Conservation (phyloP, 92 coral and sea anemone genomes). For the Epizoanthus scotinus region DNA sequence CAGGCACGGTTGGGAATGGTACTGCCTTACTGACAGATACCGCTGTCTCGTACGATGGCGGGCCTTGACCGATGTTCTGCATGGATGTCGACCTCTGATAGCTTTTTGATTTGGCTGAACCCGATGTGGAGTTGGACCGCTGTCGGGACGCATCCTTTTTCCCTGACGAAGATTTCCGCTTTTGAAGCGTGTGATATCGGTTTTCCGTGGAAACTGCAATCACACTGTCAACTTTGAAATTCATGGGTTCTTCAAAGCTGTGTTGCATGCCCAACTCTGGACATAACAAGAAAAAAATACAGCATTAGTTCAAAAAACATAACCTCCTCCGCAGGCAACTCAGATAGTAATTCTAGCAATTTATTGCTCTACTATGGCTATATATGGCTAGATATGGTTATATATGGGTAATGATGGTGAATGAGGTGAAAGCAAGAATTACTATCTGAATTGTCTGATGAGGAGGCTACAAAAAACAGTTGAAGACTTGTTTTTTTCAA, state of each 20-base stretch:
- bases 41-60: conserved; percentile 63
- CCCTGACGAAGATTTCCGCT: conserved; percentile 63
- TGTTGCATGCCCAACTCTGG: conserved; percentile 76
- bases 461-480: too few relatives aligned
- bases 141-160: conserved; percentile 48
- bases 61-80: conserved; percentile 64
- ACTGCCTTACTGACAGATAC: conserved; percentile 66
- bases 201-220: conserved; percentile 91
- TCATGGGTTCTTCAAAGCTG: conserved; percentile 77
- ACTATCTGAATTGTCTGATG: too few relatives aligned
- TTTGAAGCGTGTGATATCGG: conserved; percentile 79
- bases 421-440: too few relatives aligned
- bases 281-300: background rate
- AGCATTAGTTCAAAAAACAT: too few relatives aligned
- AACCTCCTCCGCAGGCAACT: too few relatives aligned
- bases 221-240: conserved; percentile 83
- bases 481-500: too few relatives aligned
- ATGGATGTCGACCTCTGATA: conserved; percentile 65
- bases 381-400: too few relatives aligned
- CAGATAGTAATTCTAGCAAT: too few relatives aligned
- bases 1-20: conserved; percentile 77
- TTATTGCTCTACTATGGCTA: too few relatives aligned
- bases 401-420: too few relatives aligned
- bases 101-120: conserved; percentile 16
- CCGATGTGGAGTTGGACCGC: conserved; percentile 15